These are phyloP conservation scores for Trachymyrmex cornetzi DNA, from an alignment of 1,140 invertebrate genomes.

Conservation along the genomic window DNA sequence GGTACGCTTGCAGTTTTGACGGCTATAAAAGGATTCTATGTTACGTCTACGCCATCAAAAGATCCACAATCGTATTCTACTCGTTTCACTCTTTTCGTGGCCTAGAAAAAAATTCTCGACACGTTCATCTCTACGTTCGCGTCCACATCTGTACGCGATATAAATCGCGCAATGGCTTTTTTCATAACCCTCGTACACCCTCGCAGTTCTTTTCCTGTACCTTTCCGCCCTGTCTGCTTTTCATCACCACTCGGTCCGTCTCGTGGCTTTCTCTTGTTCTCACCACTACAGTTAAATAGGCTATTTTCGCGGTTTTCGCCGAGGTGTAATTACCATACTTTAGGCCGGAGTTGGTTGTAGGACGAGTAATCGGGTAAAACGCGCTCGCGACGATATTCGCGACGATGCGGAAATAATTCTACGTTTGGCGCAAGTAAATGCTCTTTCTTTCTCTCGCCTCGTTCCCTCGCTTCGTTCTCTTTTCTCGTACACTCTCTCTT, in stretches of 20 bases:
- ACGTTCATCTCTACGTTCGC: conserved; percentile 8
- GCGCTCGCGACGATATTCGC: conserved; percentile 35
- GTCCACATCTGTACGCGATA: conserved; percentile 38
- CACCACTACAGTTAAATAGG: conserved; percentile 27
- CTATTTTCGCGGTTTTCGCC: conserved; percentile 62
- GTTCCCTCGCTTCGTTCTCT: not conserved
- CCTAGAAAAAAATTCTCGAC: conserved; percentile 39
- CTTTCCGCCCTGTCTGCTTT: not conserved
- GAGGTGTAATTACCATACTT: conserved; percentile 65
- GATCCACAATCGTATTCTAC: conserved; percentile 15
- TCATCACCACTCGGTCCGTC: not conserved
- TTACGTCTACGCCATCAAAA: conserved; percentile 36
- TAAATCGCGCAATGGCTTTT: conserved; percentile 53
- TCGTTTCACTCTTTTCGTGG: conserved; percentile 11
- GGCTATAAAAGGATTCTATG: not conserved
- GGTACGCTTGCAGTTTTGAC: not conserved
- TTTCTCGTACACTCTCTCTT: not conserved
- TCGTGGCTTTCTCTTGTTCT: not conserved
- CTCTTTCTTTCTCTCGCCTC: not conserved
- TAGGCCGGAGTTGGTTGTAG: not conserved
- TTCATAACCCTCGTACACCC: conserved; percentile 48
- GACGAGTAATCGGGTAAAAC: conserved; percentile 22
- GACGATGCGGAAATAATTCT: conserved; percentile 19
- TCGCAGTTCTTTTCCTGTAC: not conserved
- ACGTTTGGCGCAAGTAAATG: conserved; percentile 21